Conservation (phyloP, 2,888 invertebrate species). For the Podabrus alpinus region DNA sequence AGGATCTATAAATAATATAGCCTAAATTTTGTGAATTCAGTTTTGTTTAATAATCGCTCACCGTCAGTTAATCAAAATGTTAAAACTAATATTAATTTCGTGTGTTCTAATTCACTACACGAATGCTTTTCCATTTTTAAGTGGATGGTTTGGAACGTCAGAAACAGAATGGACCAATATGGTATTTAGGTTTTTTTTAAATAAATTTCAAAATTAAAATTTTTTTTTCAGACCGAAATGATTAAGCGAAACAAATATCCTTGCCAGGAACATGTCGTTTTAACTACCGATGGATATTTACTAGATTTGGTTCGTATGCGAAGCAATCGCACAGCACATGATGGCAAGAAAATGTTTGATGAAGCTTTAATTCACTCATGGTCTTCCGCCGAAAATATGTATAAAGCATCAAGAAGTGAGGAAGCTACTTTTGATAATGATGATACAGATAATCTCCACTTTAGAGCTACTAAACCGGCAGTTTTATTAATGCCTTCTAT, state of each 20-base stretch:
- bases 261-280: conserved; percentile 51
- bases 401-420: background rate
- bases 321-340: conserved; percentile 10
- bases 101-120: background rate
- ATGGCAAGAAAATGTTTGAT: background rate
- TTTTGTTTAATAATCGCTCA: background rate
- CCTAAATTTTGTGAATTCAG: background rate
- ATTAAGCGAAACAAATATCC: conserved; percentile 51
- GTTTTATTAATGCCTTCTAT: conserved; percentile 79
- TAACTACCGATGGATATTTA: conserved; percentile 56
- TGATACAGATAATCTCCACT: conserved; percentile 3
- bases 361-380: background rate
- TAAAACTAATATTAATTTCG: background rate
- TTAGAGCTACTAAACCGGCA: conserved; percentile 51
- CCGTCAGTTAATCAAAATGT: background rate
- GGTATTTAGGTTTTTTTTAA: background rate
- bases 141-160: background rate
- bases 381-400: background rate
- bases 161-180: background rate
- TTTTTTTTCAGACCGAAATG: conserved; percentile 48
- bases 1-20: background rate
- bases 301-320: conserved; percentile 51
- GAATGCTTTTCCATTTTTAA: background rate
- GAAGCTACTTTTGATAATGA: background rate
- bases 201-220: background rate